Conservation (phyloP, 2,888 invertebrate species). For the Limnephilus marmoratus region DNA sequence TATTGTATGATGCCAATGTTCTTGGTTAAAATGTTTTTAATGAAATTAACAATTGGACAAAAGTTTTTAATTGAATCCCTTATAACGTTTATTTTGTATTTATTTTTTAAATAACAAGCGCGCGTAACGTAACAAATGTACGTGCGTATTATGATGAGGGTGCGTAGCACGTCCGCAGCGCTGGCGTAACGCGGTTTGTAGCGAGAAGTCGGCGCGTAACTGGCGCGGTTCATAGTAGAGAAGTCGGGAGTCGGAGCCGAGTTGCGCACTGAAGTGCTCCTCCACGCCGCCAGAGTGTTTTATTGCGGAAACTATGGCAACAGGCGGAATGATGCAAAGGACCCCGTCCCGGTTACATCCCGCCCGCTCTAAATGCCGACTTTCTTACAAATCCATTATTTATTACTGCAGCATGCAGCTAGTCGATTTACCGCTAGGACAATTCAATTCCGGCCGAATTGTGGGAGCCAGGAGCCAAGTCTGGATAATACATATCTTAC, state of each 20-base stretch:
- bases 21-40: background rate
- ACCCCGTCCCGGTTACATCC: constrained; percentile 38
- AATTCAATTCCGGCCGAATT: background rate
- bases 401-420: constrained; percentile 46
- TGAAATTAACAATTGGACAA: background rate
- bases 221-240: constrained; percentile 33
- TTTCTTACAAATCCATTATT: constrained; percentile 53
- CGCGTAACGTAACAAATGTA: background rate
- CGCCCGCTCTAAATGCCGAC: constrained; percentile 41
- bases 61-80: background rate
- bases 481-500: background rate
- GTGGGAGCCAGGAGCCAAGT: background rate
- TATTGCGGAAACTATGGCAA: constrained; percentile 64
- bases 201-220: constrained; percentile 45
- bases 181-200: constrained; percentile 22
- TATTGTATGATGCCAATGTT: background rate
- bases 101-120: background rate
- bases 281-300: constrained; percentile 55
- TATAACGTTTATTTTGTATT: background rate
- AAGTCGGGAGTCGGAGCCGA: constrained; percentile 34
- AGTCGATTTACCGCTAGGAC: constrained; percentile 37
- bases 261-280: constrained; percentile 49
- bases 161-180: constrained; percentile 7
- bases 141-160: background rate
- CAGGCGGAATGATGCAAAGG: constrained; percentile 53